phyloP scores from a whole-genome alignment of 2,113 vertebrate species.

The Orthonyx spaldingii region DNA sequence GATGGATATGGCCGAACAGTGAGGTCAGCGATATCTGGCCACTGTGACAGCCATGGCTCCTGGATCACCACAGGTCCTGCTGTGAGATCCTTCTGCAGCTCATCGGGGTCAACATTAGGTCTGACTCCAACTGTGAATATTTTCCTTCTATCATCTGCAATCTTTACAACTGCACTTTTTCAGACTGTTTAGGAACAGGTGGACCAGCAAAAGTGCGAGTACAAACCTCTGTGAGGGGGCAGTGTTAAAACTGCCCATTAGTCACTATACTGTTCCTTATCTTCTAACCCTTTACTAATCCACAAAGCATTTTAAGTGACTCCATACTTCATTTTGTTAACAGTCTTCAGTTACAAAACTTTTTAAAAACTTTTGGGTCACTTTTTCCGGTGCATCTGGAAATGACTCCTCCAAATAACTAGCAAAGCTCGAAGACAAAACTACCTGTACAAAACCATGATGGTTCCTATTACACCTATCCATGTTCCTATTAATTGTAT shows the following conservation, averaged over 20 bases:
- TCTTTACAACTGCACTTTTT: not conserved
- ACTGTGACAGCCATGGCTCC: not conserved
- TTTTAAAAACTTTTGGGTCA: not conserved
- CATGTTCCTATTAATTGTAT: not conserved
- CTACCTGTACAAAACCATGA: not conserved
- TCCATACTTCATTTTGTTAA: not conserved
- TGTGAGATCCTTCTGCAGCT: conserved; percentile 15
- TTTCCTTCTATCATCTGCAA: not conserved
- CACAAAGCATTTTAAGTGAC: not conserved
- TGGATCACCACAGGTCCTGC: not conserved
- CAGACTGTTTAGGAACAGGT: not conserved
- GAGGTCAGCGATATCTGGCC: not conserved
- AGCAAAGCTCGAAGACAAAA: not conserved
- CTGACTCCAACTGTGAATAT: not conserved
- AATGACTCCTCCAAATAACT: not conserved
- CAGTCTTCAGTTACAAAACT: not conserved
- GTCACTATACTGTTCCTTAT: not conserved
- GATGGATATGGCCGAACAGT: not conserved
- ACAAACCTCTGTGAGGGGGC: not conserved
- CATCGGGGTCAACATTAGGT: not conserved
- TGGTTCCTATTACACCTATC: not conserved
- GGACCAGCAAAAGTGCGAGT: not conserved
- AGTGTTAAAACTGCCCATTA: not conserved
- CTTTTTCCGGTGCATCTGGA: not conserved
- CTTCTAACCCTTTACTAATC: not conserved